Evolutionary conservation across 2,113 vertebrate genomes (phyloP).

Genomic region (Pseudonaja textilis): DNA sequence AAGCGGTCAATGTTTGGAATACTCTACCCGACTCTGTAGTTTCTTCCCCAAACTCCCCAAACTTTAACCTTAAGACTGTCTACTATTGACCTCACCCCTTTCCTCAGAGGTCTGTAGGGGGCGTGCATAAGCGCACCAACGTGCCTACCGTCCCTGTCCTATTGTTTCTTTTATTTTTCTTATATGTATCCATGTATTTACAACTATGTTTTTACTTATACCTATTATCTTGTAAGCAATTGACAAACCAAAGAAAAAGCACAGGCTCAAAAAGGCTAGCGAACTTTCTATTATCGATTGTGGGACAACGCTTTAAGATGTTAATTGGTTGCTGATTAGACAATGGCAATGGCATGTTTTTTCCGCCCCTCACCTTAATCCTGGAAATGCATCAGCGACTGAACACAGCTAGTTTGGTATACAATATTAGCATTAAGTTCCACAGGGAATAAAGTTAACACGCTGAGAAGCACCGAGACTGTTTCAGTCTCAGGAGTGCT

Average conservation of each 20-base stretch:
- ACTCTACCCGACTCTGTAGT: too few species aligned
- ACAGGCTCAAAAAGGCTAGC: not conserved
- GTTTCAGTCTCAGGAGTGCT: not conserved
- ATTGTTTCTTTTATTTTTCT: too few species aligned
- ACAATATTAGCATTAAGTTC: not conserved
- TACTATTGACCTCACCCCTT: too few species aligned
- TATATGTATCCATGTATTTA: too few species aligned
- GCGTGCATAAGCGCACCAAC: too few species aligned
- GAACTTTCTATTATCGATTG: not conserved
- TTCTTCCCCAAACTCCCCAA: too few species aligned
- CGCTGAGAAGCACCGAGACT: not conserved
- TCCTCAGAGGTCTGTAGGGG: too few species aligned
- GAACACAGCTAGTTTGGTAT: not conserved
- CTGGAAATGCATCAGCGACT: not conserved
- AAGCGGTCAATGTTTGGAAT: too few species aligned
- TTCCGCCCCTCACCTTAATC: not conserved
- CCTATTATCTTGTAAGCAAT: too few species aligned
- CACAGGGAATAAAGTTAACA: not conserved
- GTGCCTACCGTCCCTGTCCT: too few species aligned
- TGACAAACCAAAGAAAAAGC: not conserved
- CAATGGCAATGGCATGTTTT: not conserved
- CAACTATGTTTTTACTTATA: too few species aligned
- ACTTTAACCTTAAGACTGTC: too few species aligned
- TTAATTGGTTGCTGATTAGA: not conserved
- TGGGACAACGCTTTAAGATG: not conserved